Evolutionary conservation across 2,797 vertebrate genomes (phyloP).

Genomic region (Rhynchotus rufescens): DNA sequence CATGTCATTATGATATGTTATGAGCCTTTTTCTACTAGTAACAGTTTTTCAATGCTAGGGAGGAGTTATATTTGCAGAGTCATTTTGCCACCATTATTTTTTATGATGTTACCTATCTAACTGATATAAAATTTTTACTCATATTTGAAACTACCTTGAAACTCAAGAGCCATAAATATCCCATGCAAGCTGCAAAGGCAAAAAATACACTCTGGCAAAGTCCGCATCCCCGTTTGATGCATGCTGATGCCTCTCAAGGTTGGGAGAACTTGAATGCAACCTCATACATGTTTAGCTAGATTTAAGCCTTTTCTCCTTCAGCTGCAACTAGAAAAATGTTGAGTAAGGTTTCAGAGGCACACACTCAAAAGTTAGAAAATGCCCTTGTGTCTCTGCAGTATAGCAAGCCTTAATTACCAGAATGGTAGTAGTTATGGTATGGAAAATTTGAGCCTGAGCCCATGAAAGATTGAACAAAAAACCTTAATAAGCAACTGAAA

Average conservation of each 20-base stretch:
- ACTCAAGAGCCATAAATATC: not conserved
- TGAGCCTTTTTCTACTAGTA: not conserved
- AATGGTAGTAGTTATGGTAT: conserved; percentile 33
- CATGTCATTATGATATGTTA: not conserved
- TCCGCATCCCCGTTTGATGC: not conserved
- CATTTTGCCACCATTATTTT: not conserved
- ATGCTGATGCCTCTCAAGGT: not conserved
- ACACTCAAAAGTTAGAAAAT: conserved; percentile 20
- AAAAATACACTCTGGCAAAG: not conserved
- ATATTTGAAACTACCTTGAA: not conserved
- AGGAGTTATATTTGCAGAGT: not conserved
- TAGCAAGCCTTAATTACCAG: conserved; percentile 44
- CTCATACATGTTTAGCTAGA: not conserved
- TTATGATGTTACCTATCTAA: not conserved
- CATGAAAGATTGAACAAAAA: conserved; percentile 25
- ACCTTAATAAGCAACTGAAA: conserved; percentile 44
- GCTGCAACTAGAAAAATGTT: not conserved
- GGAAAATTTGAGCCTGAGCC: conserved; percentile 1
- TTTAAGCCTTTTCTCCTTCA: not conserved
- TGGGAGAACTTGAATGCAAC: not conserved
- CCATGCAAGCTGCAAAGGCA: not conserved
- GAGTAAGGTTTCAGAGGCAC: not conserved
- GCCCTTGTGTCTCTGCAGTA: not conserved
- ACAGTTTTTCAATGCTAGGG: not conserved
- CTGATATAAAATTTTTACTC: not conserved